These are phyloP conservation scores for Rhagologus leucostigma DNA, from an alignment of 2,113 vertebrate genomes.

Conservation along the genomic window DNA sequence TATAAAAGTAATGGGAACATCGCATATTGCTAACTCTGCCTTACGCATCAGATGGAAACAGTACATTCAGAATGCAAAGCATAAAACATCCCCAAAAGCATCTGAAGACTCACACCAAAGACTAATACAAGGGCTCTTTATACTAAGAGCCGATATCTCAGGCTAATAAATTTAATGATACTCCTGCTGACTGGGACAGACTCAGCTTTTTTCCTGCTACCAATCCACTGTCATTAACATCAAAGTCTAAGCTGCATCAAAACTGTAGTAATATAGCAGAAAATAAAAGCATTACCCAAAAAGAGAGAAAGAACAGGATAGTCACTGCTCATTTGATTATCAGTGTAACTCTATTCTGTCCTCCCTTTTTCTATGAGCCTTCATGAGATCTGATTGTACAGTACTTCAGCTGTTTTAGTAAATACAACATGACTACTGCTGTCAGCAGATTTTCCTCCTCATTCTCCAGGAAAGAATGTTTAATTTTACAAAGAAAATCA, in stretches of 20 bases:
- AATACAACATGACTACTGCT: slow-evolving; percentile 60
- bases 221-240: slow-evolving; percentile 42
- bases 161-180: slow-evolving; percentile 61
- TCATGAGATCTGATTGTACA: slow-evolving; percentile 19
- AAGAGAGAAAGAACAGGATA: neutral
- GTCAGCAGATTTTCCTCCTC: slow-evolving; percentile 56
- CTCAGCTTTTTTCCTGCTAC: slow-evolving; percentile 50
- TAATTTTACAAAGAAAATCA: slow-evolving; percentile 63
- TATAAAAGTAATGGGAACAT: neutral
- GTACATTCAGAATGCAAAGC: neutral
- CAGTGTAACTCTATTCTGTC: slow-evolving; percentile 20
- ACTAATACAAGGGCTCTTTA: slow-evolving; percentile 30
- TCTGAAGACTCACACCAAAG: neutral
- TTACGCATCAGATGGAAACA: neutral
- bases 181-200: slow-evolving; percentile 44
- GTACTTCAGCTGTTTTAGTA: slow-evolving; percentile 52
- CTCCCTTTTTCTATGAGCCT: neutral
- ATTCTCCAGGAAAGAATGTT: slow-evolving; percentile 64
- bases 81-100: neutral
- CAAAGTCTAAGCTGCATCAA: slow-evolving; percentile 57
- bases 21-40: neutral
- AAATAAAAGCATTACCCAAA: slow-evolving; percentile 49
- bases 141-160: slow-evolving; percentile 23
- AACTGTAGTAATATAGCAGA: slow-evolving; percentile 35
- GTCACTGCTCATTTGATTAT: slow-evolving; percentile 48